Evolutionary conservation across 2,888 invertebrate genomes (phyloP).

Genomic region (Limnephilus lunatus): DNA sequence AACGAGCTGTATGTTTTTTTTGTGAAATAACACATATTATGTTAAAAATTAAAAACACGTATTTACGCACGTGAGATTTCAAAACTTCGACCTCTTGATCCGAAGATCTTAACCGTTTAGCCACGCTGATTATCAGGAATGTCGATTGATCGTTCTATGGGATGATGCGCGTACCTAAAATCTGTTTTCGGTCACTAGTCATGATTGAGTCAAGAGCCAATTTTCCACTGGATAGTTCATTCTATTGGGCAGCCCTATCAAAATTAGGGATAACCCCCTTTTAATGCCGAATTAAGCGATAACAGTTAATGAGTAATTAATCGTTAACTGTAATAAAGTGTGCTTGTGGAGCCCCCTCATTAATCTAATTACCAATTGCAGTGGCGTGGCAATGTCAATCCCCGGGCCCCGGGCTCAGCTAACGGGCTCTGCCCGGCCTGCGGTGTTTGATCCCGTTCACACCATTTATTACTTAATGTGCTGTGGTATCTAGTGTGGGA

Average conservation of each 20-base stretch:
- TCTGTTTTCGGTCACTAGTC: not conserved
- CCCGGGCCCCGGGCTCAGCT: slow-evolving; percentile 14
- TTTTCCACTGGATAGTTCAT: not conserved
- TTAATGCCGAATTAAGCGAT: not conserved
- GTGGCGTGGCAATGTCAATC: not conserved
- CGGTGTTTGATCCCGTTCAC: slow-evolving; percentile 2
- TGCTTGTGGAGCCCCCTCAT: not conserved
- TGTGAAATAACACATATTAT: too few relatives aligned
- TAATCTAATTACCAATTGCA: not conserved
- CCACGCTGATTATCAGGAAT: not conserved
- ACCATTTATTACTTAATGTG: slow-evolving; percentile 27
- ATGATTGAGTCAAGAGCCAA: too few relatives aligned
- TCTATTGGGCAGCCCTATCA: not conserved
- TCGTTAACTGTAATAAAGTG: not conserved
- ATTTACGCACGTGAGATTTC: too few relatives aligned
- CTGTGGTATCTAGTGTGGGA: not conserved
- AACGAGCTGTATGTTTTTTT: too few relatives aligned
- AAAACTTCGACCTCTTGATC: too few relatives aligned
- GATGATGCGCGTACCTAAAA: not conserved
- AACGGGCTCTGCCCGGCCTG: not conserved
- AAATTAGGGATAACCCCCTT: not conserved
- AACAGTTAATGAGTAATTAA: not conserved
- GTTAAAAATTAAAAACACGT: too few relatives aligned
- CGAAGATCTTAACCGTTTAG: too few relatives aligned
- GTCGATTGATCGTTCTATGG: not conserved